These are phyloP conservation scores for Tokudaia muenninki DNA, from an alignment of 2,797 vertebrate genomes.

Conservation along the genomic window DNA sequence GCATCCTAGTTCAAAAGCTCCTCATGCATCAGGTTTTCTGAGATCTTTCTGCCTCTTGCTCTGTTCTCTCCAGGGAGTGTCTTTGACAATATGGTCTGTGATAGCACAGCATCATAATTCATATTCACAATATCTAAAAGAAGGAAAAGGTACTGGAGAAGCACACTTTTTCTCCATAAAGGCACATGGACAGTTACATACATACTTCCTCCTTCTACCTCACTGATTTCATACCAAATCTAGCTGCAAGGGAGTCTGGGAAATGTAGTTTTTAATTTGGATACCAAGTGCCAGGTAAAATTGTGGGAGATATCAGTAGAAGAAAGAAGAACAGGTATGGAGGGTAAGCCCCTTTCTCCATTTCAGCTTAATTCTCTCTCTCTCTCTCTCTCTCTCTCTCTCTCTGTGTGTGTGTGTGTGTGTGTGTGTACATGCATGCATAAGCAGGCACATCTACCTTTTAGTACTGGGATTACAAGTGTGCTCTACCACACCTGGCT, in stretches of 20 bases:
- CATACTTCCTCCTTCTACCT: background rate
- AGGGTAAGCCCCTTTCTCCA: background rate
- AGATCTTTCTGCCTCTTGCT: background rate
- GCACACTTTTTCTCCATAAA: background rate
- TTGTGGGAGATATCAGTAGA: background rate
- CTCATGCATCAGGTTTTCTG: background rate
- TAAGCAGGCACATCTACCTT: background rate
- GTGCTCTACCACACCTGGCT: background rate
- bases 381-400: background rate
- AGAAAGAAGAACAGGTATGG: background rate
- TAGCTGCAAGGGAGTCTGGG: background rate
- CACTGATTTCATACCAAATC: background rate
- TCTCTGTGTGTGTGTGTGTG: too few relatives aligned
- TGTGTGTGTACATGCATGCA: background rate
- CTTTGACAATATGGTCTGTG: background rate
- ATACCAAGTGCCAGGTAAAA: background rate
- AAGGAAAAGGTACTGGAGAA: background rate
- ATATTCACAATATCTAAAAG: background rate
- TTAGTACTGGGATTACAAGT: background rate
- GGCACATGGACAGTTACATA: background rate
- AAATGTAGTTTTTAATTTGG: constrained; percentile 27
- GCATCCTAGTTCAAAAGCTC: background rate
- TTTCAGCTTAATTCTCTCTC: background rate
- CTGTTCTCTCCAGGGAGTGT: background rate
- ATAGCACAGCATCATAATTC: background rate